These are phyloP conservation scores for Osmoderma eremita DNA, from an alignment of 2,888 invertebrate genomes.

Conservation along the genomic window DNA sequence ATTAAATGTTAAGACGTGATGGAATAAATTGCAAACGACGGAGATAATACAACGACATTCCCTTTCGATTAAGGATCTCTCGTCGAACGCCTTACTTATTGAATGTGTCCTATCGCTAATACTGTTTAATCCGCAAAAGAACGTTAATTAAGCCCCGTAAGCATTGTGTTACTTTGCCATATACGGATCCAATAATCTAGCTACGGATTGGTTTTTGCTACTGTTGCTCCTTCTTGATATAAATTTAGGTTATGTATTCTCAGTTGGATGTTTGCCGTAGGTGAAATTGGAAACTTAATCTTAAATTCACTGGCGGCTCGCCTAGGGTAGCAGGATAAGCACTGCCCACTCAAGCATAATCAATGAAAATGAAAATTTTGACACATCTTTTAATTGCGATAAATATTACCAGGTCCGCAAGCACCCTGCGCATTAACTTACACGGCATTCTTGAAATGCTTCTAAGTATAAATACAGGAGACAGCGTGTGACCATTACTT, in stretches of 20 bases:
- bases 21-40: conserved; percentile 46
- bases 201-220: conserved; percentile 6
- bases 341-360: too few species aligned
- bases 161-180: conserved; percentile 20
- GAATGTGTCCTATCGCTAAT: conserved; percentile 26
- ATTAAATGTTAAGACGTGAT: conserved; percentile 51
- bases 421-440: too few species aligned
- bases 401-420: too few species aligned
- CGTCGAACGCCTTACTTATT: conserved; percentile 43
- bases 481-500: too few species aligned
- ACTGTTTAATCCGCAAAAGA: conserved; percentile 25
- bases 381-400: too few species aligned
- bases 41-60: conserved; percentile 47
- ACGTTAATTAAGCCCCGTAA: conserved; percentile 24
- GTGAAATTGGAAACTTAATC: background rate
- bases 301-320: too few species aligned
- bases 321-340: too few species aligned
- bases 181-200: conserved; percentile 20
- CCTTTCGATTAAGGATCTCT: conserved; percentile 44
- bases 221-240: conserved; percentile 3
- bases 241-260: conserved; percentile 20
- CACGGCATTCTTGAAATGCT: too few species aligned
- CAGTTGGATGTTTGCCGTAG: conserved; percentile 1
- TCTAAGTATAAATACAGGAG: too few species aligned
- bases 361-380: too few species aligned